phyloP scores from a whole-genome alignment of 2,113 vertebrate genomes.

The Myodes glareolus region DNA sequence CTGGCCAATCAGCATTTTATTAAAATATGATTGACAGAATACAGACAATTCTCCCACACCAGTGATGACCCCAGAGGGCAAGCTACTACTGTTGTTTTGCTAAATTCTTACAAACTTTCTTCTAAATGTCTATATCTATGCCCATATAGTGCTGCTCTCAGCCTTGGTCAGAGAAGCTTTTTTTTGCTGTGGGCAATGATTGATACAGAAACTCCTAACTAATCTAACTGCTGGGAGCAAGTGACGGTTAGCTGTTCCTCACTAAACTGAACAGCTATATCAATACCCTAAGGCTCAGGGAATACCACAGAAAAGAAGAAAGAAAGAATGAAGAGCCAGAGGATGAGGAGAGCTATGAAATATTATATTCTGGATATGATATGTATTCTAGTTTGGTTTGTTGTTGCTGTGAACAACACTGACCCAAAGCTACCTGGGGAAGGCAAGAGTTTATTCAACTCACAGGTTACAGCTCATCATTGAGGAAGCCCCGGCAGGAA shows the following conservation, averaged over 20 bases:
- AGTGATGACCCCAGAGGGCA: neutral
- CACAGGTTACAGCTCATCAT: too few relatives aligned
- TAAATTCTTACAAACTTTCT: neutral
- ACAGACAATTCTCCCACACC: too few relatives aligned
- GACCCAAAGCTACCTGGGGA: too few relatives aligned
- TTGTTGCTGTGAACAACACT: too few relatives aligned
- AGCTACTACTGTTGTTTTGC: neutral
- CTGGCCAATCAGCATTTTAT: too few relatives aligned
- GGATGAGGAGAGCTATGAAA: neutral
- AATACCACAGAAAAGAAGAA: neutral
- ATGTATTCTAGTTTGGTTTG: too few relatives aligned
- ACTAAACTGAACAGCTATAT: neutral
- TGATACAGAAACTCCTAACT: neutral
- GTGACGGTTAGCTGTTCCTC: neutral
- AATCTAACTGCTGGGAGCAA: neutral
- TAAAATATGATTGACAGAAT: too few relatives aligned
- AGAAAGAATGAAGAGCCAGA: neutral
- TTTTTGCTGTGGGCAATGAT: neutral
- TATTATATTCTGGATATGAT: neutral
- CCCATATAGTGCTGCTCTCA: neutral
- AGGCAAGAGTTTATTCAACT: too few relatives aligned
- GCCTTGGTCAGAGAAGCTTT: neutral
- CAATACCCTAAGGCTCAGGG: neutral
- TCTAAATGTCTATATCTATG: neutral
- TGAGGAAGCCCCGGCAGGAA: too few relatives aligned